Conservation (phyloP, 1,140 invertebrate species). For the Marisa cornuarietis region DNA sequence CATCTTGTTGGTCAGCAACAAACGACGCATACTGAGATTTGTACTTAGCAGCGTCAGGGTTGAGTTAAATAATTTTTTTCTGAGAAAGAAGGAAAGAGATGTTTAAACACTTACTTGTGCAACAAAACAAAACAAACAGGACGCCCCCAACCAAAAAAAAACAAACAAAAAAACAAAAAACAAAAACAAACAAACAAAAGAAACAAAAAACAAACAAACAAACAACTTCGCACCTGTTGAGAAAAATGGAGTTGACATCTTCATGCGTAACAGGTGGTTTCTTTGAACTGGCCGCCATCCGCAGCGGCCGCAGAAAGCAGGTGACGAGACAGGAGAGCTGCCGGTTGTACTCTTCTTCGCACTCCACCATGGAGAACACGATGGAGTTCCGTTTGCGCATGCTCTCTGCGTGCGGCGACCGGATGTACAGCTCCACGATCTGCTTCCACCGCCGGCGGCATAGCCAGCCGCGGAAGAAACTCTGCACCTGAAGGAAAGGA, state of each 20-base stretch:
- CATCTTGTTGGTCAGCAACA: no score
- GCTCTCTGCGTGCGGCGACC: constrained; percentile 91
- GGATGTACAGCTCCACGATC: constrained; percentile 95
- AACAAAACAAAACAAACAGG: no score
- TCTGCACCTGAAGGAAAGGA: constrained; percentile 74
- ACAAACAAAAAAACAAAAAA: not conserved
- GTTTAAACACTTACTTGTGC: no score
- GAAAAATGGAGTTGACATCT: constrained; percentile 94
- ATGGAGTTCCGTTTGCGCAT: constrained; percentile 94
- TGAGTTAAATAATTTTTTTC: no score
- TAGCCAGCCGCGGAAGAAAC: constrained; percentile 93
- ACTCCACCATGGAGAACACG: constrained; percentile 74
- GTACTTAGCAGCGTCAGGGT: no score
- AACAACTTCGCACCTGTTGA: constrained; percentile 74
- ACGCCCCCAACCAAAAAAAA: not conserved
- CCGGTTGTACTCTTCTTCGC: constrained; percentile 82
- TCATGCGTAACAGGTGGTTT: constrained; percentile 93
- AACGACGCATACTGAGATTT: no score
- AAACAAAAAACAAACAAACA: not conserved
- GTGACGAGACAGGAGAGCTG: constrained; percentile 91
- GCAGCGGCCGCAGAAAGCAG: constrained; percentile 90
- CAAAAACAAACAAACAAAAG: not conserved
- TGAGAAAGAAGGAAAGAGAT: no score
- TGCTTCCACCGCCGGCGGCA: constrained; percentile 94
- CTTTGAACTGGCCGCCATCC: constrained; percentile 91